phyloP scores from a whole-genome alignment of 2,888 invertebrate species.

The Apotomis betuletana region DNA sequence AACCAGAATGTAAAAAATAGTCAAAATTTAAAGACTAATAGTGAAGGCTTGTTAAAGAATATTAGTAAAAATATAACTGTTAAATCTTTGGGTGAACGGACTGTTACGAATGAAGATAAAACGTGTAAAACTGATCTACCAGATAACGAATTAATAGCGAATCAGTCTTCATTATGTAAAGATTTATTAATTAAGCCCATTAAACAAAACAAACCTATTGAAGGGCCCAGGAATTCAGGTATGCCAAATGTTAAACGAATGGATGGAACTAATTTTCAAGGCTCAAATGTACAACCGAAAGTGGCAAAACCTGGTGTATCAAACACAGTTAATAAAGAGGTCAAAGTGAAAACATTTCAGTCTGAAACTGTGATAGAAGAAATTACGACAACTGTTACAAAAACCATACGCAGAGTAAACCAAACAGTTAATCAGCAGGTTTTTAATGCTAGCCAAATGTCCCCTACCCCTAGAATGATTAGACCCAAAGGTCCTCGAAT shows the following conservation, averaged over 20 bases:
- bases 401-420: constrained; percentile 77
- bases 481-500: constrained; percentile 59
- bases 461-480: constrained; percentile 47
- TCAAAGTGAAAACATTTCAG: constrained; percentile 74
- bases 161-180: constrained; percentile 50
- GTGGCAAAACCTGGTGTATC: constrained; percentile 58
- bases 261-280: constrained; percentile 43
- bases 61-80: constrained; percentile 61
- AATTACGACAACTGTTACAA: constrained; percentile 78
- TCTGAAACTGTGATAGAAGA: constrained; percentile 76
- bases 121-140: background rate
- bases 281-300: constrained; percentile 57
- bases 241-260: constrained; percentile 42
- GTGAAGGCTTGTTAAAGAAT: constrained; percentile 58
- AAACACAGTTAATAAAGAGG: constrained; percentile 70
- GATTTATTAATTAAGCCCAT: constrained; percentile 56
- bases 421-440: constrained; percentile 69
- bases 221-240: constrained; percentile 45
- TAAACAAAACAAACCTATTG: constrained; percentile 50
- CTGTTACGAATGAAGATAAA: background rate
- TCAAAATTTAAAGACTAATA: constrained; percentile 46
- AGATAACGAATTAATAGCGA: constrained; percentile 19
- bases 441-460: constrained; percentile 57
- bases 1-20: constrained; percentile 54
- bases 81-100: constrained; percentile 50